A percentile compares a stretch with the other conserved stretches of the same genome.
These are phyloP conservation scores for Drosophila nannoptera DNA, from an alignment of 1,140 invertebrate species.

Conservation along the genomic window DNA sequence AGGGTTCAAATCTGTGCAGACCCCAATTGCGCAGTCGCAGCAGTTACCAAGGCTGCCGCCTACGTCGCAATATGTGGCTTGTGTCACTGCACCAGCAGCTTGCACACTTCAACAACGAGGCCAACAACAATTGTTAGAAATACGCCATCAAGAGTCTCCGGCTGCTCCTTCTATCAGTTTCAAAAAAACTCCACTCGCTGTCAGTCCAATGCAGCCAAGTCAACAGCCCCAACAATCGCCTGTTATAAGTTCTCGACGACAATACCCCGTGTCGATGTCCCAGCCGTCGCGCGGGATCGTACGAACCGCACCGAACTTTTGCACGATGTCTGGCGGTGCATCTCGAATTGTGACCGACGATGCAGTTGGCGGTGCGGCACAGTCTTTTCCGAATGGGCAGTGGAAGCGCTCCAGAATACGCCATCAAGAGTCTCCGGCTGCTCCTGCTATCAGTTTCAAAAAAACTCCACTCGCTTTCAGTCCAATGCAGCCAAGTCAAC, in stretches of 20 bases:
- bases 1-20: slow-evolving; percentile 29
- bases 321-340: background rate
- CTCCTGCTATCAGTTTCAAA: no score
- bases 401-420: slow-evolving; percentile 2
- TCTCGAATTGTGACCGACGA: no score
- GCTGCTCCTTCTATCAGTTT: background rate
- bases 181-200: no score
- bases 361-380: no score
- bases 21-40: background rate
- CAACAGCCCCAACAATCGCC: no score
- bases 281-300: background rate
- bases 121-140: no score
- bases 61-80: background rate
- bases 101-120: background rate
- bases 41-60: no score
- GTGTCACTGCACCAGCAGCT: background rate
- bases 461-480: background rate
- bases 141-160: background rate
- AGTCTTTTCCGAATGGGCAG: background rate
- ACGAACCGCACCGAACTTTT: background rate
- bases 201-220: no score
- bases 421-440: background rate
- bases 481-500: background rate
- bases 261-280: background rate
- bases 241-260: no score